Evolutionary conservation across 1,140 invertebrate species (phyloP).

Genomic region (Marisa cornuarietis): DNA sequence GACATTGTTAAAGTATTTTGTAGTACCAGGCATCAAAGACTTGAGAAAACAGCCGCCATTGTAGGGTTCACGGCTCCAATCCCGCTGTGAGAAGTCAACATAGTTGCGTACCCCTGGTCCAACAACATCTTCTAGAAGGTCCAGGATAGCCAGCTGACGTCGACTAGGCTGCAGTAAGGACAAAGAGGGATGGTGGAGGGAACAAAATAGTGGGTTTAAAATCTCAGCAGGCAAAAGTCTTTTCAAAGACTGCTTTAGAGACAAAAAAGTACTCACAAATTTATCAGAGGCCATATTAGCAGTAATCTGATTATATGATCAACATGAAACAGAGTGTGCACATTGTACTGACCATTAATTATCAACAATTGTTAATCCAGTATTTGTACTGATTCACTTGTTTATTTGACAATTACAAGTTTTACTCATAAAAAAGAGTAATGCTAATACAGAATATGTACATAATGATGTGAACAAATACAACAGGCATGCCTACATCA

Average conservation of each 20-base stretch:
- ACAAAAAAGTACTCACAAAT: not conserved
- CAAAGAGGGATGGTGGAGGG: not conserved
- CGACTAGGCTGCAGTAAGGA: slow-evolving; percentile 25
- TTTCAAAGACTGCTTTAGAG: not conserved
- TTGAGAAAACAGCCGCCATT: slow-evolving; percentile 60
- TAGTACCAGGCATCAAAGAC: slow-evolving; percentile 50
- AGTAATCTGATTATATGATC: not conserved
- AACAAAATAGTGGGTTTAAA: not conserved
- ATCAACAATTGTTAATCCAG: not conserved
- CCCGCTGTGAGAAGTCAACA: slow-evolving; percentile 58
- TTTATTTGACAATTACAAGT: not conserved
- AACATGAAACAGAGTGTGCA: not conserved
- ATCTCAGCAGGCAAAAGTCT: not conserved
- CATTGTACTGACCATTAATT: no score
- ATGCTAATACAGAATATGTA: not conserved
- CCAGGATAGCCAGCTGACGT: slow-evolving; percentile 50
- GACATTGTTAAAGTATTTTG: slow-evolving; percentile 43
- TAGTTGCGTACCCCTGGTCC: slow-evolving; percentile 45
- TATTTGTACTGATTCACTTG: not conserved
- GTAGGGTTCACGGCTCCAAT: slow-evolving; percentile 58
- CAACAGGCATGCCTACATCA: slow-evolving; percentile 26
- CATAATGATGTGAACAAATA: not conserved
- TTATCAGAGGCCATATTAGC: not conserved
- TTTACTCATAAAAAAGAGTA: not conserved
- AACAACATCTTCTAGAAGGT: slow-evolving; percentile 55